Percentiles rank a stretch among this genome's conserved stretches.
Conservation (phyloP, 2,888 invertebrate species). For the Lagria hirta region DNA sequence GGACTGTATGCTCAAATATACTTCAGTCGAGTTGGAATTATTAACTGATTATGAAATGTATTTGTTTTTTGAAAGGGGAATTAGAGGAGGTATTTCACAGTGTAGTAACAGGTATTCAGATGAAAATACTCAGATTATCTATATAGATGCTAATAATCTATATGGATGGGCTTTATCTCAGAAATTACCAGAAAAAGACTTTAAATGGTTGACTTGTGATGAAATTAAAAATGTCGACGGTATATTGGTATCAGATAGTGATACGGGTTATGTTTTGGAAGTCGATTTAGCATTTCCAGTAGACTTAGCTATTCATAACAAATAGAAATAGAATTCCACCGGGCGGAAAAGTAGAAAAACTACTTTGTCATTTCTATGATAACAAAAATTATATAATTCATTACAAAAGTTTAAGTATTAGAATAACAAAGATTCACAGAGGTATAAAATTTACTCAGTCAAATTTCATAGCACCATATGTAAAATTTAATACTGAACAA, state of each 20-base stretch:
- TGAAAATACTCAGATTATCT: conserved; percentile 22
- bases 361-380: conserved; percentile 21
- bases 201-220: conserved; percentile 22
- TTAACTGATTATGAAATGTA: conserved; percentile 23
- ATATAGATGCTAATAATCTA: conserved; percentile 25
- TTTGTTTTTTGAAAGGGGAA: conserved; percentile 21
- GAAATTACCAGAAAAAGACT: conserved; percentile 17
- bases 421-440: conserved; percentile 23
- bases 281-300: conserved; percentile 25
- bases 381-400: conserved; percentile 22
- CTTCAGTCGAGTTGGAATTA: conserved; percentile 19
- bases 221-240: conserved; percentile 21
- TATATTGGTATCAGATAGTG: conserved; percentile 21
- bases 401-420: conserved; percentile 24
- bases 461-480: conserved; percentile 27
- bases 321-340: conserved; percentile 26
- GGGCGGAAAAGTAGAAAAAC: conserved; percentile 23
- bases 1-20: conserved; percentile 34
- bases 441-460: conserved; percentile 27
- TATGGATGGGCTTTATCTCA: conserved; percentile 27
- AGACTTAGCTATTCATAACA: conserved; percentile 25
- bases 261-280: conserved; percentile 26
- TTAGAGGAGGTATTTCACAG: conserved; percentile 20
- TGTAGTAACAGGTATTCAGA: conserved; percentile 19
- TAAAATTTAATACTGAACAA: conserved; percentile 28